A percentile compares a stretch with the other conserved stretches of the same genome.
Evolutionary conservation across 1,140 invertebrate genomes (phyloP).

Genomic region (Tetramorium parvispinum): DNA sequence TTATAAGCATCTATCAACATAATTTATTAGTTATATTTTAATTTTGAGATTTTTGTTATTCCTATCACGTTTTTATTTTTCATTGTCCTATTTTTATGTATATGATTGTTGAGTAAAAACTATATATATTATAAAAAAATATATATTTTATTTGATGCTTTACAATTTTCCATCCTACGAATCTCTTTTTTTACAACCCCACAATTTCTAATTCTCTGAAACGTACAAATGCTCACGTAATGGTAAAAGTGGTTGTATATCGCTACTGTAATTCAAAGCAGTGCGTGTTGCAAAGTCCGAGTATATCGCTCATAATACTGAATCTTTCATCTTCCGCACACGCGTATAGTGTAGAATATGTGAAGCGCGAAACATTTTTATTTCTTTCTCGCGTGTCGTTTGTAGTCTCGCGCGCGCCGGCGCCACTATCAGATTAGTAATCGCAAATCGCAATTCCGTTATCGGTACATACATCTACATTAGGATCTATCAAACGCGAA

Average conservation of each 20-base stretch:
- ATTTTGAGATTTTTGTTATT: background rate
- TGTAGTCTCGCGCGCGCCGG: slow-evolving; percentile 11
- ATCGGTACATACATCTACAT: slow-evolving; percentile 14
- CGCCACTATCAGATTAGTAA: slow-evolving; percentile 36
- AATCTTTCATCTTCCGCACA: slow-evolving; percentile 44
- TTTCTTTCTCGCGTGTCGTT: slow-evolving; percentile 52
- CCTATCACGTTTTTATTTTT: background rate
- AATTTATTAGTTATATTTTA: background rate
- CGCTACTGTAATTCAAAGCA: background rate
- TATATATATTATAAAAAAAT: background rate
- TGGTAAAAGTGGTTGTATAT: slow-evolving; percentile 7
- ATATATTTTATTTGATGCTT: background rate
- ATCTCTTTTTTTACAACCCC: background rate
- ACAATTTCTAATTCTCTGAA: slow-evolving; percentile 5
- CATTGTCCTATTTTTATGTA: background rate
- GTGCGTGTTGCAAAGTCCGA: slow-evolving; percentile 11
- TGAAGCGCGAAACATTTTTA: slow-evolving; percentile 44
- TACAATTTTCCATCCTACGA: background rate
- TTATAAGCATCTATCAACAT: background rate
- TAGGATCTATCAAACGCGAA: slow-evolving; percentile 23
- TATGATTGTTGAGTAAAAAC: background rate
- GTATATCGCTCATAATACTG: background rate
- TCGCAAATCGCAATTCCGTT: slow-evolving; percentile 7
- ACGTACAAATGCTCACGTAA: background rate
- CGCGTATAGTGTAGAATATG: background rate